Evolutionary conservation across 1,140 invertebrate species (phyloP), one percentile per base, ranked within the genome.

Genomic region (Fopius arisanus): DNA sequence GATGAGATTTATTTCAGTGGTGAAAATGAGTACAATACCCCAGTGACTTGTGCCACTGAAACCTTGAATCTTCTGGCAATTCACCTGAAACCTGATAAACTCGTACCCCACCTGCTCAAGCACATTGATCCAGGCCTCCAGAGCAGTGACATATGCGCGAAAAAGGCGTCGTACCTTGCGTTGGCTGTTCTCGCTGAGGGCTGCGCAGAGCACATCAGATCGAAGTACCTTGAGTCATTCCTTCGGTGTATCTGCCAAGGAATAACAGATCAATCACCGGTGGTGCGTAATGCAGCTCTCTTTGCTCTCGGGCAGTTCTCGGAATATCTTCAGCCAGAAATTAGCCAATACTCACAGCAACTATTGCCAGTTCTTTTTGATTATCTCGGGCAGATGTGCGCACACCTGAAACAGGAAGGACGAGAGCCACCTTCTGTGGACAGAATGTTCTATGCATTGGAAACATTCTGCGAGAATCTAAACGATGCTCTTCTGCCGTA

Each of bases 241-340:
- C 79, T 96, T 10, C 89, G 91, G 59, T 92, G 92, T 75, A 91
- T 95, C 26, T 92, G 91, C 79, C 85, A 89, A 73, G 95, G 94
- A 16, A 92, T 96, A 33, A 89, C 87, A 7, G 91, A 94, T 87
- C 79, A 86, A 1, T 86, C 89, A 62, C 86, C 89, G 0, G 82
- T 90, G 12, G 94, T 95, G 1, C 88, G 92, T 37, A 94, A 94
- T 85, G 91, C 93, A 5, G 94, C 94, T 0, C 89, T 96, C 10
- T 96, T 94, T 87, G 93, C 94, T 0, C 86, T 96, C 0, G 95
- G 94, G 0, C 94, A 96, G 82, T 96, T 95, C 83, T 92, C 94
- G 0, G 94, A 96, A 84, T 90, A 93, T 88, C 84, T 96, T 21
- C 94, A 96, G 84, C 91, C 91, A 0, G 90, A 91, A 14, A 94